Evolutionary conservation across 2,113 vertebrate genomes (phyloP), one percentile per base, ranked within the genome.

Genomic region (Lycocorax pyrrhopterus): DNA sequence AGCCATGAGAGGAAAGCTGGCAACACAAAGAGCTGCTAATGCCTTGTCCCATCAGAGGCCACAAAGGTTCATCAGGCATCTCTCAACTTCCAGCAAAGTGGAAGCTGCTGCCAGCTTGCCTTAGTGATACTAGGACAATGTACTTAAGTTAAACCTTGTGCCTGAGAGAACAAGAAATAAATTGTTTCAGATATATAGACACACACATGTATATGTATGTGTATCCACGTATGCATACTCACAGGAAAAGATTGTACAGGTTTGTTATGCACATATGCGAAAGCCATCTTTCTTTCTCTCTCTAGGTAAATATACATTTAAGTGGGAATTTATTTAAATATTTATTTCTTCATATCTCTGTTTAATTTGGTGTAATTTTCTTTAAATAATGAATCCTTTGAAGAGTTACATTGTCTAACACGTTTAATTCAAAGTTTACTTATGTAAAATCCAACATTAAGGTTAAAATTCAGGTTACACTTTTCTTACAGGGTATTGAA

Each of bases 21-120:
- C 29, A 77, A 2, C 49, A 68, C 29, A 39, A 18, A 63, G 22
- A 16, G 7, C 30, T 78, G 27, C 13, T 84, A 35, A 60, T 27
- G 7, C 21, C 44, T 73, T 0, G 0, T 21, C 23, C 49, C 15
- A 37, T 23, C 56, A 46, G 18, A 78, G 27, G 14, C 47, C 33
- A 43, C 25, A 84, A 47, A 51, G 7, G 2, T 78, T 82, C 30
- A 44, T 39, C 25, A 67, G 55, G 9, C 18, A 68, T 62, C 29
- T 86, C 37, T 66, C 69, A 51, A 3, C 8, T 81, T 73, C 26
- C 23, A 71, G 25, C 4, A 77, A 74, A 78, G 7, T 1, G 1
- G 71, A 87, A 52, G n/a, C 19, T 5, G 3, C 25, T 67, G n/a
- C 43, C 2, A 0, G 6, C 47, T 63, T 85, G 4, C 9, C 13